These are phyloP conservation scores for Lepidurus couesii DNA, from an alignment of 1,140 invertebrate genomes.

Conservation along the genomic window DNA sequence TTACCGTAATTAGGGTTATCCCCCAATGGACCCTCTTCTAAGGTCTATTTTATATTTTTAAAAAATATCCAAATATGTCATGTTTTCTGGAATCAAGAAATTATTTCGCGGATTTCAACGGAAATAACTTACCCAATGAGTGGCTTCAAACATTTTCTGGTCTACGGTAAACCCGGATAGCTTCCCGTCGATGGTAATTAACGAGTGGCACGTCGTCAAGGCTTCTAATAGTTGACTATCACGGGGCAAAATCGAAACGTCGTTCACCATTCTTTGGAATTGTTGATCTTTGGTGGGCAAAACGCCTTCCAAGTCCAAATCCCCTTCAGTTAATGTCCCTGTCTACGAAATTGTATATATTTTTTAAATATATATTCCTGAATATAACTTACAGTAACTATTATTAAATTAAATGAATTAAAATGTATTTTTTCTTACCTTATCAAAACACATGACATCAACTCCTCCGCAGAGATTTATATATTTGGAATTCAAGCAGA, in stretches of 20 bases:
- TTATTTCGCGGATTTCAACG: no score
- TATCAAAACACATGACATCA: slow-evolving; percentile 55
- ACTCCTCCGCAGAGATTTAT: slow-evolving; percentile 51
- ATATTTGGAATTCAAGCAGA: slow-evolving; percentile 51
- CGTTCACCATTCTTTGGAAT: slow-evolving; percentile 29
- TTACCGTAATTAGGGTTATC: slow-evolving; percentile 39
- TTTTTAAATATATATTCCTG: background rate
- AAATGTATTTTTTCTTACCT: slow-evolving; percentile 43
- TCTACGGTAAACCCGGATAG: slow-evolving; percentile 42
- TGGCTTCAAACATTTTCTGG: slow-evolving; percentile 41
- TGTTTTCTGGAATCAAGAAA: no score
- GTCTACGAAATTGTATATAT: slow-evolving; percentile 39
- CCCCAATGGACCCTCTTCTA: slow-evolving; percentile 33
- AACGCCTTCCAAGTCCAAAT: slow-evolving; percentile 42
- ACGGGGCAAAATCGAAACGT: slow-evolving; percentile 35
- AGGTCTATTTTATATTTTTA: slow-evolving; percentile 31
- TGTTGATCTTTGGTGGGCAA: slow-evolving; percentile 35
- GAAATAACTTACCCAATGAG: slow-evolving; percentile 37
- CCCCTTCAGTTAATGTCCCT: slow-evolving; percentile 44
- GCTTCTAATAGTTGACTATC: slow-evolving; percentile 34
- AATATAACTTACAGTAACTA: background rate
- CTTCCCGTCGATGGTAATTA: slow-evolving; percentile 40
- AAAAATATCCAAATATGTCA: background rate
- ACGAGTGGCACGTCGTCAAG: slow-evolving; percentile 42
- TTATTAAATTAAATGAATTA: background rate